Percentiles rank a stretch among this genome's conserved stretches.
These are phyloP conservation scores for Kryphioiulus occultus DNA, from an alignment of 2,888 invertebrate species.

Conservation along the genomic window DNA sequence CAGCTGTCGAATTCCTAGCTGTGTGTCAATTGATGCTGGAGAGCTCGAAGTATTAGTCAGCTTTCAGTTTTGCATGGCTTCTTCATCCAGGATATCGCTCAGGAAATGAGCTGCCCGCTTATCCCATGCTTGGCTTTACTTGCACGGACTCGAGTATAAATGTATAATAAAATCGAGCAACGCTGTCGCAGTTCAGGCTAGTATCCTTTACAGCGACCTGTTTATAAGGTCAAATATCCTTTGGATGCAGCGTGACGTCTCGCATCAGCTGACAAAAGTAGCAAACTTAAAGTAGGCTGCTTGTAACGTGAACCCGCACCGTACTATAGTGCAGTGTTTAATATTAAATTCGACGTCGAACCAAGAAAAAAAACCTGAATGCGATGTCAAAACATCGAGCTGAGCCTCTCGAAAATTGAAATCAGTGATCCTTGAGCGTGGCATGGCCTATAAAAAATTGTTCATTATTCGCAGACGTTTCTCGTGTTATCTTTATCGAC, in stretches of 20 bases:
- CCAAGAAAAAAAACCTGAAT: neutral
- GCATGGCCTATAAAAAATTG: too few species aligned
- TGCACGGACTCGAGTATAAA: neutral
- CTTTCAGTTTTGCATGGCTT: slow-evolving; percentile 25
- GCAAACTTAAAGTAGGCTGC: too few species aligned
- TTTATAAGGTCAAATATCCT: slow-evolving; percentile 30
- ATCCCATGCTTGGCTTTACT: neutral
- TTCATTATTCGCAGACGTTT: neutral
- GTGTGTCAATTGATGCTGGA: neutral
- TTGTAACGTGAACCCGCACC: neutral
- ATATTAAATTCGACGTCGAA: neutral
- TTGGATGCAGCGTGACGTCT: neutral
- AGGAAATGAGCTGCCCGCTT: neutral
- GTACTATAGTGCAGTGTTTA: neutral
- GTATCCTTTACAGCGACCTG: neutral
- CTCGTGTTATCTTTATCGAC: neutral
- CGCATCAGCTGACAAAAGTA: slow-evolving; percentile 9
- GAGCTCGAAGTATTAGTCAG: neutral
- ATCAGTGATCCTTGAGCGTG: neutral
- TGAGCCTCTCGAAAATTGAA: too few species aligned
- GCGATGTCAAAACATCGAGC: neutral
- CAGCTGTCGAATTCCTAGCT: neutral
- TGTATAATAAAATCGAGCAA: neutral
- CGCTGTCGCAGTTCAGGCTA: neutral
- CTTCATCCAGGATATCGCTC: slow-evolving; percentile 11